Evolutionary conservation across 2,797 vertebrate genomes (phyloP).

Genomic region (Botia kubotai): DNA sequence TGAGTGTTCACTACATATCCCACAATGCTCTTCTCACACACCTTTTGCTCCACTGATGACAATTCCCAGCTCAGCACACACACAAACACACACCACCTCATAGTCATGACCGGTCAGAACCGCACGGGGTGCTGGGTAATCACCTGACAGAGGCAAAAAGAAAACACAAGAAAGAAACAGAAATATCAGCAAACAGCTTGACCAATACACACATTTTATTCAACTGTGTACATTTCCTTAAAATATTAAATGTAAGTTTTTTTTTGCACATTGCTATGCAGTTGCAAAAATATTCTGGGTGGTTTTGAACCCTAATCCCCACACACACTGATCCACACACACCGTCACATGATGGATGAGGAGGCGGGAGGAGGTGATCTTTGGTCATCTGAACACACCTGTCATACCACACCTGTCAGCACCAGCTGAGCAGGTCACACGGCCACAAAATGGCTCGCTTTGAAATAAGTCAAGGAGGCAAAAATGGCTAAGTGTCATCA

Average conservation of each 20-base stretch:
- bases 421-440: constrained; percentile 53
- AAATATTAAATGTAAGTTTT: no score
- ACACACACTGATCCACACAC: constrained; percentile 76
- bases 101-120: constrained; percentile 96
- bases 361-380: constrained; percentile 82
- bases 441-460: neutral
- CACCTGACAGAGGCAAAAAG: constrained; percentile 77
- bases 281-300: no score
- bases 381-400: constrained; percentile 70
- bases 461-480: neutral
- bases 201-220: neutral
- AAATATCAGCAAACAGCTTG: neutral
- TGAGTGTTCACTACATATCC: neutral
- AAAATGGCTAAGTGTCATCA: neutral
- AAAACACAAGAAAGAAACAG: neutral
- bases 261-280: no score
- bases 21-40: constrained; percentile 69
- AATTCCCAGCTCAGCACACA: constrained; percentile 95
- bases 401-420: constrained; percentile 60
- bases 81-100: constrained; percentile 95
- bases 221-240: no score
- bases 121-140: constrained; percentile 94
- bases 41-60: constrained; percentile 99
- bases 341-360: constrained; percentile 87
- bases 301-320: no score